Conservation (phyloP, 2,888 invertebrate species). For the Andrena praecox region DNA sequence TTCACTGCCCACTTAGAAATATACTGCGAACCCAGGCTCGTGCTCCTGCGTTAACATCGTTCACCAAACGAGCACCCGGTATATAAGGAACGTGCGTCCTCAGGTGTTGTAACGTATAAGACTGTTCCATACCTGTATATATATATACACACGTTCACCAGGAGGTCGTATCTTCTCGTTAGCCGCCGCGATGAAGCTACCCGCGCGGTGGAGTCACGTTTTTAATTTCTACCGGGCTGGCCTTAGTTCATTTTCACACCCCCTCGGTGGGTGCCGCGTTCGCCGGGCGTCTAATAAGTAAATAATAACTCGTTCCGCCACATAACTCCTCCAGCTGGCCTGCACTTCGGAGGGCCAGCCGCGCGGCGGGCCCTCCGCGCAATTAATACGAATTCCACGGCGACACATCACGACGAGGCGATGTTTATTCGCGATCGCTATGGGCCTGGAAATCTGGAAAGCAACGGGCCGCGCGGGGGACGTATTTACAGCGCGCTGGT, state of each 20-base stretch:
- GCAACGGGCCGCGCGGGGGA: not conserved
- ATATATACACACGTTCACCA: slow-evolving; percentile 65
- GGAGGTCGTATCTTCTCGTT: slow-evolving; percentile 83
- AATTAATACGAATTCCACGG: slow-evolving; percentile 68
- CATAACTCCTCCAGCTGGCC: slow-evolving; percentile 70
- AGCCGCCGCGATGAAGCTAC: slow-evolving; percentile 77
- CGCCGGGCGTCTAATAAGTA: slow-evolving; percentile 78
- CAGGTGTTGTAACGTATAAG: slow-evolving; percentile 56
- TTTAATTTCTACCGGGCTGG: slow-evolving; percentile 81
- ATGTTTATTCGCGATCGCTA: slow-evolving; percentile 41
- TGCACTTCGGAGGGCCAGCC: slow-evolving; percentile 30
- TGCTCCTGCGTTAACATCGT: slow-evolving; percentile 15
- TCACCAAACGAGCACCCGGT: slow-evolving; percentile 56
- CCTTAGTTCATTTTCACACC: slow-evolving; percentile 82
- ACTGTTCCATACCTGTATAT: slow-evolving; percentile 46
- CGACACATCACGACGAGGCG: slow-evolving; percentile 37
- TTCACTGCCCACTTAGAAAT: too few species aligned
- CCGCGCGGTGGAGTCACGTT: slow-evolving; percentile 82
- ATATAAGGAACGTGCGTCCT: slow-evolving; percentile 58
- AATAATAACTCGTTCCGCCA: slow-evolving; percentile 80
- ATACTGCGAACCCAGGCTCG: slow-evolving; percentile 7
- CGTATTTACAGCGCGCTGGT: not conserved
- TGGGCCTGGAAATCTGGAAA: slow-evolving; percentile 11
- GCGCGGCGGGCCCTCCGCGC: slow-evolving; percentile 16
- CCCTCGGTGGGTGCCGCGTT: slow-evolving; percentile 64